Evolutionary conservation across 2,113 vertebrate genomes (phyloP), one percentile per base, ranked within the genome.

Genomic region (Pseudolaguvia tuberculata): DNA sequence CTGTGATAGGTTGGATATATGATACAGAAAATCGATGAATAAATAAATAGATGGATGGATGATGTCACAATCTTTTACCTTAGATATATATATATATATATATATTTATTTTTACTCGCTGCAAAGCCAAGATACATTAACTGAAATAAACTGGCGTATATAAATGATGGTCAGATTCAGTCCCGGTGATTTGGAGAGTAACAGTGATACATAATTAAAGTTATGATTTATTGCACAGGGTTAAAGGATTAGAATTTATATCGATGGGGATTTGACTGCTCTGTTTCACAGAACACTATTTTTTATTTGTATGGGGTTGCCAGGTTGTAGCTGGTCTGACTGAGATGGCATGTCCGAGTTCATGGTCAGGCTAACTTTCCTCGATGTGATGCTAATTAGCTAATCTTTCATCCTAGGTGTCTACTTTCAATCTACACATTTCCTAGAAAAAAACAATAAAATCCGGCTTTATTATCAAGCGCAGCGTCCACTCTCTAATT

Each of bases 341-440:
- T 65, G 61, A 45, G 39, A 63, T 15, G 8, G 39, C 29, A 17
- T 23, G 21, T 65, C 39, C 45, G 2, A 63, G 58, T 50, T 35
- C 50, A 17, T 52, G 31, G n/a, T 63, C 47, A n/a, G 72, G 63
- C n/a, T 25, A 27, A 31, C 20, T 9, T 52, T 63, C 31, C 58
- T 39, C 48, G 29, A 35, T 18, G 17, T 21, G 12, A 23, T 29
- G 58, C n/a, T 51, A 72, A 61, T 72, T 72, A 61, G 57, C 27
- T 62, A 23, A 50, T 72, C 50, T 50, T n/a, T 31, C 17, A 50
- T 59, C 53, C 11, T 23, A 13, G 71, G 35, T 45, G 31, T 31
- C 56, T 72, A 45, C 47, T 63, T 56, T 51, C n/a, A 63, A 20
- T 23, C 13, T 23, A 52, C 61, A 51, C 59, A 57, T 57, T 25